phyloP scores from a whole-genome alignment of 2,888 invertebrate genomes.

The Oscheius myriophilus region DNA sequence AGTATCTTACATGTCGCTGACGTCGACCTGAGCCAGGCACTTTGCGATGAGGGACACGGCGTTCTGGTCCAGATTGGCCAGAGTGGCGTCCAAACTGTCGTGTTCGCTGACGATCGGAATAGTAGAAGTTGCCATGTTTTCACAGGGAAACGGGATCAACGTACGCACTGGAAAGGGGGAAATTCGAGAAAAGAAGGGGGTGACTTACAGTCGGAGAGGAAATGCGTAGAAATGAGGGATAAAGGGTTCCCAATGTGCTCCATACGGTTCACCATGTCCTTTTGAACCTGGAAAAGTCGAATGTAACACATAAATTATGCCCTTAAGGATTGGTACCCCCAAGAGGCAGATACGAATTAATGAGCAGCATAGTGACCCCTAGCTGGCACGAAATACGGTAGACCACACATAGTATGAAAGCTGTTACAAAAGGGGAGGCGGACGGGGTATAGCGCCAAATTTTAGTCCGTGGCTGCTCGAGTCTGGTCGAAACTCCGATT shows the following conservation, averaged over 20 bases:
- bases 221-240: constrained; percentile 59
- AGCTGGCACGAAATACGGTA: too few species aligned
- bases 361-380: too few species aligned
- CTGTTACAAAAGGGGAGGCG: too few species aligned
- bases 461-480: too few species aligned
- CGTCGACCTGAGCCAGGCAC: constrained; percentile 43
- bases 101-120: constrained; percentile 40
- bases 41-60: constrained; percentile 41
- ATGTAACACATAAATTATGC: too few species aligned
- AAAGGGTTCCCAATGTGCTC: constrained; percentile 52
- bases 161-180: constrained; percentile 43
- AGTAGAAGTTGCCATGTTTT: constrained; percentile 43
- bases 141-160: constrained; percentile 60
- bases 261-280: constrained; percentile 37
- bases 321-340: too few species aligned
- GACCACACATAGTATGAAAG: too few species aligned
- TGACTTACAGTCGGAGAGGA: constrained; percentile 55
- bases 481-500: too few species aligned
- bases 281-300: constrained; percentile 18
- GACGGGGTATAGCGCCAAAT: too few species aligned
- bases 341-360: too few species aligned
- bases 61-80: constrained; percentile 34
- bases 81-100: constrained; percentile 30
- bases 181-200: not conserved
- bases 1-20: constrained; percentile 56